phyloP scores from a whole-genome alignment of 2,888 invertebrate genomes.

The Cephus rjabovi region DNA sequence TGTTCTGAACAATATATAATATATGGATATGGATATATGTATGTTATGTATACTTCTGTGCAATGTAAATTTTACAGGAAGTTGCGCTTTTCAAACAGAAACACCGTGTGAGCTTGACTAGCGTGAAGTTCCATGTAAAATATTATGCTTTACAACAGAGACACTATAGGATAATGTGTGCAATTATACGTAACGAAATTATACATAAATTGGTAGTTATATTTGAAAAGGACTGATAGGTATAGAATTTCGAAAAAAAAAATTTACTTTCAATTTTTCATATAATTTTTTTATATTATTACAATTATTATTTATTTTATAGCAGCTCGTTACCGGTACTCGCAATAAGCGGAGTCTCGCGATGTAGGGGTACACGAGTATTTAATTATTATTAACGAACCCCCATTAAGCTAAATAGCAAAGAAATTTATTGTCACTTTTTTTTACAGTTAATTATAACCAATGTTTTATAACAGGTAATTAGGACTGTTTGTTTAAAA shows the following conservation, averaged over 20 bases:
- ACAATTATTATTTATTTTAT: background rate
- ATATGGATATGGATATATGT: too few relatives aligned
- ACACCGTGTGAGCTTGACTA: background rate
- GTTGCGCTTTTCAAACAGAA: background rate
- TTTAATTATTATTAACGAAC: background rate
- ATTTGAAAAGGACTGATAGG: background rate
- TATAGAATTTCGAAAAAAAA: background rate
- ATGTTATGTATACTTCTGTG: background rate
- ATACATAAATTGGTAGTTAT: background rate
- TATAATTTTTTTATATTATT: background rate
- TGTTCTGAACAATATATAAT: slow-evolving; percentile 22
- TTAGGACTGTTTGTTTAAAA: background rate
- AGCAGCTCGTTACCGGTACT: background rate
- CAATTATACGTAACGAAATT: background rate
- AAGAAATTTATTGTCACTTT: background rate
- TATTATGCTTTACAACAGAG: background rate
- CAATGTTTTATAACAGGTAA: background rate
- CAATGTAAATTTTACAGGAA: background rate
- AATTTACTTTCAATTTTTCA: background rate
- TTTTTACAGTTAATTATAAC: background rate
- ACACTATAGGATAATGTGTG: background rate
- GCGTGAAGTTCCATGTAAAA: background rate
- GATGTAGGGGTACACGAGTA: background rate
- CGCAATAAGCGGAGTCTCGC: background rate
- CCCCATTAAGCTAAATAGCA: background rate